phyloP scores from a whole-genome alignment of 1,140 invertebrate species.

The Phymastichus coffea region DNA sequence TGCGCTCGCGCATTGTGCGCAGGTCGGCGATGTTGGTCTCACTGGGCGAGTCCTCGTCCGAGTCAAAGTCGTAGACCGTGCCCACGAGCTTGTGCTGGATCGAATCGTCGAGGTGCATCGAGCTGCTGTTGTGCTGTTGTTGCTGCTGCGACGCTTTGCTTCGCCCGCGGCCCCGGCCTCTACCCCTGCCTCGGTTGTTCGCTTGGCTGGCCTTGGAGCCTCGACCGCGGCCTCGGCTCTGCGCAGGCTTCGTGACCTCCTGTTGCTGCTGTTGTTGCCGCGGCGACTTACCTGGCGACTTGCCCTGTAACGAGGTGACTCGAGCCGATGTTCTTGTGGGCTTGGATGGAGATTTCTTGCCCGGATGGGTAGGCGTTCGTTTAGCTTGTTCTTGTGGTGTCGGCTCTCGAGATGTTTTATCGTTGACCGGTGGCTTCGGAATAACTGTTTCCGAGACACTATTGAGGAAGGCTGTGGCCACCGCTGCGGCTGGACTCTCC shows the following conservation, averaged over 20 bases:
- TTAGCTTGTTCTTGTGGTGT: constrained; percentile 28
- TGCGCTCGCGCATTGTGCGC: constrained; percentile 75
- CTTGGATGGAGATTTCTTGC: constrained; percentile 68
- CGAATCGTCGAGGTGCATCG: constrained; percentile 54
- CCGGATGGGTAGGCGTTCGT: constrained; percentile 41
- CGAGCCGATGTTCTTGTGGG: constrained; percentile 65
- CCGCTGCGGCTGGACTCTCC: constrained; percentile 13
- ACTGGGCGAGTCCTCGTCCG: constrained; percentile 76
- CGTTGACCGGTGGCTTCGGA: constrained; percentile 16
- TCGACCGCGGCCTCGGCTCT: constrained; percentile 42
- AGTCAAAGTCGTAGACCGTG: constrained; percentile 85
- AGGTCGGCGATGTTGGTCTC: constrained; percentile 77
- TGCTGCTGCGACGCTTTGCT: constrained; percentile 37
- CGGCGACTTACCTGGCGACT: constrained; percentile 76
- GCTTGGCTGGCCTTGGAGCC: constrained; percentile 57
- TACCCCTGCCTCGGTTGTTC: constrained; percentile 60
- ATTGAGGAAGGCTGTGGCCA: constrained; percentile 34
- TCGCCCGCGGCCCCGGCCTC: constrained; percentile 70
- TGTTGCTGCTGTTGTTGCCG: constrained; percentile 55
- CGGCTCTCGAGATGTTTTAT: constrained; percentile 22
- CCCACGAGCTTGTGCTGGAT: constrained; percentile 78
- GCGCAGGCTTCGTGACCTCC: constrained; percentile 25
- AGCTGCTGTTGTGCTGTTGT: constrained; percentile 40
- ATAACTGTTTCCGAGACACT: constrained; percentile 16
- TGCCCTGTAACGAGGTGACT: constrained; percentile 63